Base-by-base conservation (phyloP, 2,888 invertebrate species). In the Rhodophaea formosa region DNA sequence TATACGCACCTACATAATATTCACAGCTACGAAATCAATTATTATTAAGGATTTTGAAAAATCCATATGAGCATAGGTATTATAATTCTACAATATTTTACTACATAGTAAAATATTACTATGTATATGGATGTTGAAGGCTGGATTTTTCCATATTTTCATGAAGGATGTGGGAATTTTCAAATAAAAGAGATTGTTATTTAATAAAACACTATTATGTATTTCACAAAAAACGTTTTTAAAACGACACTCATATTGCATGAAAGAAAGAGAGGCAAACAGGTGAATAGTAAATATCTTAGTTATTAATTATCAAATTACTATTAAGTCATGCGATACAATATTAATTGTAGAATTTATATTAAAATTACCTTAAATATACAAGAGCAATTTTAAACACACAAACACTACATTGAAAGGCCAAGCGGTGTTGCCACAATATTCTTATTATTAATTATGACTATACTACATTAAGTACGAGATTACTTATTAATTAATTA, bases 341-440 rank as follows among this genome's bases (percentile, higher is more conserved):
- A 75, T 69, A 72, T 72, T 73, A 75, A 72, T 71, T 71, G 69
- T 75, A 75, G 69, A 72, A 67, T 72, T 75, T 72, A 69, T 66
- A 67, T 60, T 63, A 60, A 56, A 55, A 59, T 64, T 66, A 61
- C 53, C 49, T 59, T 58, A 62, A 23, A 32, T 58, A 59, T 55
- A 61, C 63, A 64, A 77, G 73, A 79, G 72, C 72, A 75, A 70
- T 77, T 71, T 75, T 77, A 76, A 77, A 83, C 85, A 85, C 84
- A 85, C 84, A 69, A 82, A 84, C 80, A 88, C 89, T 88, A 87
- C 82, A 70, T 77, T 88, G 83, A 86, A 88, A 91, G 91, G 91
- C 91, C 91, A 90, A 91, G 89, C 90, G 91, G 91, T 91, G 90
- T 90, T 91, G 90, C 91, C 91, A 91, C 77, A 83, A 77, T 83